These are phyloP conservation scores for Tuberolachnus salignus DNA, from an alignment of 2,888 invertebrate species.

Conservation along the genomic window DNA sequence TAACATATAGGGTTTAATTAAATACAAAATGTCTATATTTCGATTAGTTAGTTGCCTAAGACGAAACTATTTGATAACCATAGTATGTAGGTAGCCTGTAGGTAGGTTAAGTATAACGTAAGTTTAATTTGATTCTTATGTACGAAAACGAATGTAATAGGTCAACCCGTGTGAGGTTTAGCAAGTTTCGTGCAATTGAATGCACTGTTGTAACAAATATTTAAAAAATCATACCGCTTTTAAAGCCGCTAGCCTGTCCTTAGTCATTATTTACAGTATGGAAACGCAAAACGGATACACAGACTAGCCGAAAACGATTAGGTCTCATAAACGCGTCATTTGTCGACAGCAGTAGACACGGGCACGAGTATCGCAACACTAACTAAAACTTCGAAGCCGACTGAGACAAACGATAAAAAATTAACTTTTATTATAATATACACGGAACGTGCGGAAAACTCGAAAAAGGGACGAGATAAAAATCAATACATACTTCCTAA, in stretches of 20 bases:
- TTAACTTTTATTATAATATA: constrained; percentile 43
- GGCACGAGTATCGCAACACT: constrained; percentile 29
- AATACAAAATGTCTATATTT: too few relatives aligned
- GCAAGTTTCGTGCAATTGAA: neutral
- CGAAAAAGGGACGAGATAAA: constrained; percentile 57
- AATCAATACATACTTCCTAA: constrained; percentile 55
- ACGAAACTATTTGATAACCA: constrained; percentile 20
- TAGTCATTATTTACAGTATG: constrained; percentile 77
- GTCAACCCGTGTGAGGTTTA: neutral
- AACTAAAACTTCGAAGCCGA: constrained; percentile 43
- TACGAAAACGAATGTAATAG: neutral
- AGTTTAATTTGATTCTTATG: neutral
- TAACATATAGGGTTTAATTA: too few relatives aligned
- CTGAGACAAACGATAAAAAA: constrained; percentile 47
- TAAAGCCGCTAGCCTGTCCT: constrained; percentile 95
- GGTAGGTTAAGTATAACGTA: neutral
- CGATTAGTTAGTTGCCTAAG: neutral
- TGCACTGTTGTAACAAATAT: neutral
- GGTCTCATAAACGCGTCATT: constrained; percentile 55
- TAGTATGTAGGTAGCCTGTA: neutral
- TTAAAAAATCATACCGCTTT: constrained; percentile 77
- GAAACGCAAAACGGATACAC: constrained; percentile 47
- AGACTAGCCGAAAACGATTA: constrained; percentile 51
- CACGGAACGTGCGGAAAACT: constrained; percentile 49
- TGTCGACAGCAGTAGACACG: constrained; percentile 31